phyloP scores from a whole-genome alignment of 2,888 invertebrate species.

The Phytoseiulus persimilis region DNA sequence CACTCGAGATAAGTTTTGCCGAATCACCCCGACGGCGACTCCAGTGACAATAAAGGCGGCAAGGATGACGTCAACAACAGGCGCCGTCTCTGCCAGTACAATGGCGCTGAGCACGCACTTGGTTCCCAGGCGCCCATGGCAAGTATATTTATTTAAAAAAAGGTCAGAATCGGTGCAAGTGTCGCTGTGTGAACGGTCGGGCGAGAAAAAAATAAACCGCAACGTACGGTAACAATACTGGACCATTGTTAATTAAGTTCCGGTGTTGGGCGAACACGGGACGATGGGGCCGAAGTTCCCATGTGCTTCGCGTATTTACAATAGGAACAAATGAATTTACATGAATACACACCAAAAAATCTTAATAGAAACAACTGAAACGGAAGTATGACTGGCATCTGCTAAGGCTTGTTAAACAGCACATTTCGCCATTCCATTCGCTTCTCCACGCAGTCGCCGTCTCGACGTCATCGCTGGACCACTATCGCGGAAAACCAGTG shows the following conservation, averaged over 20 bases:
- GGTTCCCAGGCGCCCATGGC: background rate
- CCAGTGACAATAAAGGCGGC: background rate
- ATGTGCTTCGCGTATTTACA: background rate
- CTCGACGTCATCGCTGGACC: too few relatives aligned
- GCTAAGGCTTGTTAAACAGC: background rate
- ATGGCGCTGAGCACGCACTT: background rate
- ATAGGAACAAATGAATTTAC: background rate
- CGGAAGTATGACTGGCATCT: background rate
- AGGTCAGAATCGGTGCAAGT: background rate
- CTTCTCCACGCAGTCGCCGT: too few relatives aligned
- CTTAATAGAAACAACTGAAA: background rate
- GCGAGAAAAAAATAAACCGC: background rate
- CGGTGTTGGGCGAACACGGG: background rate
- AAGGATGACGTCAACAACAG: background rate
- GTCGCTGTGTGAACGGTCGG: background rate
- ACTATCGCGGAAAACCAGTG: too few relatives aligned
- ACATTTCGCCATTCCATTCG: background rate
- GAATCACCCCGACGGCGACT: background rate
- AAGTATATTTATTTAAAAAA: background rate
- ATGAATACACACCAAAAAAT: background rate
- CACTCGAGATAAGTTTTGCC: background rate
- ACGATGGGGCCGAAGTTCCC: background rate
- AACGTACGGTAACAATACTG: background rate
- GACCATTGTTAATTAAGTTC: constrained; percentile 5
- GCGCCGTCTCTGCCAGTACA: background rate